A percentile compares a stretch with the other conserved stretches of the same genome.
These are phyloP conservation scores for Australoheros facetus DNA, from an alignment of 2,797 vertebrate species.

Conservation along the genomic window DNA sequence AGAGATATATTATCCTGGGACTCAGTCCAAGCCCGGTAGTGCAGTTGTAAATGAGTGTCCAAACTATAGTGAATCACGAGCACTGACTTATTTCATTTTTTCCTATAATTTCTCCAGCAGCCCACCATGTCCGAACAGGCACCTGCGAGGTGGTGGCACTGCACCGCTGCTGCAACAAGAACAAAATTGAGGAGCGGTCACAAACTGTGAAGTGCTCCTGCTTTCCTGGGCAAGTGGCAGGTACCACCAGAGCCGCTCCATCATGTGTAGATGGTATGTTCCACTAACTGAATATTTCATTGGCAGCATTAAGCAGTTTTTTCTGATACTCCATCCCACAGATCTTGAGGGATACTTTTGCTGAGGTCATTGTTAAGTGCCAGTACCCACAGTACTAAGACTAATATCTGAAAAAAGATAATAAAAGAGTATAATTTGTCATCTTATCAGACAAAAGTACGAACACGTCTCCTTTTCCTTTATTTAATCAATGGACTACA, in stretches of 20 bases:
- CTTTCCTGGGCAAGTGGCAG: slow-evolving; percentile 97
- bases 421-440: background rate
- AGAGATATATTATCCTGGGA: slow-evolving; percentile 19
- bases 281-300: slow-evolving; percentile 31
- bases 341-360: slow-evolving; percentile 27
- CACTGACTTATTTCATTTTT: background rate
- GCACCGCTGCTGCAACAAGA: slow-evolving; percentile 99
- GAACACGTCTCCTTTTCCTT: background rate
- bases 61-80: background rate
- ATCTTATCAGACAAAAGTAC: background rate
- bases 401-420: background rate
- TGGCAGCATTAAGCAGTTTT: background rate
- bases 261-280: slow-evolving; percentile 95
- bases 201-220: slow-evolving; percentile 99
- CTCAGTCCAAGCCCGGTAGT: slow-evolving; percentile 8
- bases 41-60: background rate
- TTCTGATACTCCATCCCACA: slow-evolving; percentile 12
- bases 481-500: background rate
- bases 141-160: slow-evolving; percentile 98
- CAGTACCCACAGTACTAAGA: background rate
- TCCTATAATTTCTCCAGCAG: slow-evolving; percentile 71
- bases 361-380: slow-evolving; percentile 17
- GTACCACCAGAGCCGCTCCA: slow-evolving; percentile 93
- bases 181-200: slow-evolving; percentile 98
- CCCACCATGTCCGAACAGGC: slow-evolving; percentile 91